Conservation (phyloP, 2,888 invertebrate genomes). For the Timema cristinae region DNA sequence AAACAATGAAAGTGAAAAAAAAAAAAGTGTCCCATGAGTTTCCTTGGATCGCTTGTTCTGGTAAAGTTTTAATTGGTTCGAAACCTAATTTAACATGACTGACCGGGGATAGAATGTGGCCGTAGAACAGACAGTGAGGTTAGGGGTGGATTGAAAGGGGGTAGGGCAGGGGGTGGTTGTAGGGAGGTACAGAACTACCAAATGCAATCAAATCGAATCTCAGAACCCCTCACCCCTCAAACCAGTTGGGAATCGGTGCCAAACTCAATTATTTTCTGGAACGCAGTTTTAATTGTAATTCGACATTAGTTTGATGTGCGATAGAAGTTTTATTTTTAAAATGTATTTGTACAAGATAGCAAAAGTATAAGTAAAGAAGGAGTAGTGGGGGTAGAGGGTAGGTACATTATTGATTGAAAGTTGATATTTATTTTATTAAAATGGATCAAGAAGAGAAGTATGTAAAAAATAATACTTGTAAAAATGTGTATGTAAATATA, state of each 20-base stretch:
- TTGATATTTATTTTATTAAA: too few relatives aligned
- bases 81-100: constrained; percentile 32
- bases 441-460: too few relatives aligned
- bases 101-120: constrained; percentile 24
- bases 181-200: not conserved
- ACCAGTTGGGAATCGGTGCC: constrained; percentile 16
- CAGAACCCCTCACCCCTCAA: constrained; percentile 12
- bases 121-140: not conserved
- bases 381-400: too few relatives aligned
- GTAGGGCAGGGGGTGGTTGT: not conserved
- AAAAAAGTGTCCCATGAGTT: not conserved
- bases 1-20: too few relatives aligned
- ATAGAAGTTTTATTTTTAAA: too few relatives aligned
- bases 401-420: too few relatives aligned
- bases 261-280: constrained; percentile 30
- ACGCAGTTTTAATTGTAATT: constrained; percentile 31
- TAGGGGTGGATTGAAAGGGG: not conserved
- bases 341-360: too few relatives aligned
- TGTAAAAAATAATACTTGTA: too few relatives aligned
- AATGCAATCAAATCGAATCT: constrained; percentile 17
- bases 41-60: constrained; percentile 9
- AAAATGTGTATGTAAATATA: too few relatives aligned
- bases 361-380: too few relatives aligned
- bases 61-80: constrained; percentile 31
- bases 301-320: not conserved